Percentiles rank a stretch among this genome's conserved stretches.
These are phyloP conservation scores for Idaea dimidiata DNA, from an alignment of 2,888 invertebrate species.

Conservation along the genomic window DNA sequence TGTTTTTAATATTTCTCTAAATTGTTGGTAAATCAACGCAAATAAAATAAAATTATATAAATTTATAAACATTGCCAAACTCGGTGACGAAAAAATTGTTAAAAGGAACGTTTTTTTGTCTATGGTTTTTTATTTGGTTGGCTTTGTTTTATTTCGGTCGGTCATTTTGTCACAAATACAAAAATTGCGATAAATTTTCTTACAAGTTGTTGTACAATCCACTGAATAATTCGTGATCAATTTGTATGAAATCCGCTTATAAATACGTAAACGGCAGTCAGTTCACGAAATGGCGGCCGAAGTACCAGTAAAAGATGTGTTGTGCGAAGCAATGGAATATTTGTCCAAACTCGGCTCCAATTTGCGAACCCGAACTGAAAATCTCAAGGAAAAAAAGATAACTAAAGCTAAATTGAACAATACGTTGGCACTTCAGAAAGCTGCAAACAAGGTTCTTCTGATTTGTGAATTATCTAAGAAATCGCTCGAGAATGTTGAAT, in stretches of 20 bases:
- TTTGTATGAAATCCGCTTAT: constrained; percentile 1
- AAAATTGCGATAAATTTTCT: neutral
- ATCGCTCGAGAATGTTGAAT: constrained; percentile 69
- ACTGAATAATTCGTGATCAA: neutral
- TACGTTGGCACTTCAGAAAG: constrained; percentile 64
- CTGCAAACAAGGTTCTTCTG: constrained; percentile 63
- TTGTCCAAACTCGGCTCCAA: constrained; percentile 70
- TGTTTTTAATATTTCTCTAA: neutral
- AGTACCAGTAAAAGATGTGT: constrained; percentile 59
- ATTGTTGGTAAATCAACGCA: neutral
- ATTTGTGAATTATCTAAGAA: constrained; percentile 74
- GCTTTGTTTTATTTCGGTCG: constrained; percentile 9
- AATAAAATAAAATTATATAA: neutral
- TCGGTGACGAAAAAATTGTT: constrained; percentile 8
- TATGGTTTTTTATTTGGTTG: constrained; percentile 55
- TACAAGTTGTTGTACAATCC: constrained; percentile 1
- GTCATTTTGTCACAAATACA: neutral
- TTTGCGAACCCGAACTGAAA: constrained; percentile 62
- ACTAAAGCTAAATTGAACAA: constrained; percentile 59
- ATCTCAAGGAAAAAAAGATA: constrained; percentile 61
- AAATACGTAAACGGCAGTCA: neutral
- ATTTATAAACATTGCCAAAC: neutral
- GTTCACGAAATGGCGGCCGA: constrained; percentile 61
- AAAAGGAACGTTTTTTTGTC: constrained; percentile 55
- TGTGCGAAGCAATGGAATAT: constrained; percentile 72